Conservation (phyloP, 2,797 vertebrate genomes). For the Carduelis carduelis region DNA sequence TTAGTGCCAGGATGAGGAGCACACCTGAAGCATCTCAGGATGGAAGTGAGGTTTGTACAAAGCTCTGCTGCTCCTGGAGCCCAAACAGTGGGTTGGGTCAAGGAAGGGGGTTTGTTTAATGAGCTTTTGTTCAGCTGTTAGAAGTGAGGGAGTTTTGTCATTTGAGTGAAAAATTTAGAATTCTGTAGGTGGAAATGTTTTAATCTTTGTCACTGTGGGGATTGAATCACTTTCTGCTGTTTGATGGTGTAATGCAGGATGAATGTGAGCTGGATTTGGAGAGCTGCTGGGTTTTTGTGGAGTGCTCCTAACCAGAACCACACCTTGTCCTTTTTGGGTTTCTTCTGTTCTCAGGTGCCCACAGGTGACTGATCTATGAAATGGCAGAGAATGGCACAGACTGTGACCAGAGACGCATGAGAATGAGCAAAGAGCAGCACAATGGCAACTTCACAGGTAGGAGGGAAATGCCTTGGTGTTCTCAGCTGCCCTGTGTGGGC, state of each 20-base stretch:
- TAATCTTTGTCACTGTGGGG: background rate
- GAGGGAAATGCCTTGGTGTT: background rate
- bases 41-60: background rate
- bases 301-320: background rate
- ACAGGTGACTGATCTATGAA: constrained; percentile 76
- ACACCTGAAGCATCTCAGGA: background rate
- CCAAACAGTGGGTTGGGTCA: background rate
- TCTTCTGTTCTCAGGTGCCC: constrained; percentile 63
- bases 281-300: background rate
- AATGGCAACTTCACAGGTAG: constrained; percentile 84
- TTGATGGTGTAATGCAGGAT: background rate
- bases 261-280: background rate
- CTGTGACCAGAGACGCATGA: constrained; percentile 88
- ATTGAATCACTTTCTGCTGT: background rate
- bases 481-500: background rate
- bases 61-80: background rate
- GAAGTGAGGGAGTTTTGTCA: background rate
- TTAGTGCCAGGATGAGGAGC: background rate
- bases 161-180: background rate
- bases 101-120: background rate
- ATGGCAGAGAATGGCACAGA: constrained; percentile 97
- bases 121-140: background rate
- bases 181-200: constrained; percentile 34
- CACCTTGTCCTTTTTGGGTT: background rate
- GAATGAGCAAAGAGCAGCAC: constrained; percentile 86